A percentile compares a stretch with the other conserved stretches of the same genome.
These are phyloP conservation scores for Syncerus caffer DNA, from an alignment of 2,797 vertebrate genomes.

Conservation along the genomic window DNA sequence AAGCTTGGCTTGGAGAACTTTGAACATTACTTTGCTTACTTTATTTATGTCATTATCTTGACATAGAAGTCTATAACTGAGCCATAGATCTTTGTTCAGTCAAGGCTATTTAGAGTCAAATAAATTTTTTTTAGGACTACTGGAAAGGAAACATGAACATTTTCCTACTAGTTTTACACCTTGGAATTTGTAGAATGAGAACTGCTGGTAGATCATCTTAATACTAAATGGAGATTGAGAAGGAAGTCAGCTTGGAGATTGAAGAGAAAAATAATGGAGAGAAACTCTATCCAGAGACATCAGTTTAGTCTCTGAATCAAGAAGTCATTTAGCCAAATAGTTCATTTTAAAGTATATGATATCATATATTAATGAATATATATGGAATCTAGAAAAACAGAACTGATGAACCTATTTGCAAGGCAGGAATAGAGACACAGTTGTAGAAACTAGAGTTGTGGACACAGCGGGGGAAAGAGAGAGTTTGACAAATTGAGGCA, in stretches of 20 bases:
- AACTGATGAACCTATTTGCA: not conserved
- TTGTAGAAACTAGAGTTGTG: not conserved
- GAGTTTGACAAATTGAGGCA: not conserved
- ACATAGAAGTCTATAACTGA: not conserved
- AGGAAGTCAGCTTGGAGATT: not conserved
- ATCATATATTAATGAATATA: not conserved
- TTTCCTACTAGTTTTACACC: not conserved
- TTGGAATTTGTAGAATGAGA: not conserved
- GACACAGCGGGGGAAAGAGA: not conserved
- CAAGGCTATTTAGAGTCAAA: not conserved
- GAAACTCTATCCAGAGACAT: not conserved
- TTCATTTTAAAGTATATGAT: not conserved
- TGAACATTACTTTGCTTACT: not conserved
- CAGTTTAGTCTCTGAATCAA: not conserved
- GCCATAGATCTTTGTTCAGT: not conserved
- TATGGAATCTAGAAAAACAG: not conserved
- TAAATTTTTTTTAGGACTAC: not conserved
- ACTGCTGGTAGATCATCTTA: not conserved
- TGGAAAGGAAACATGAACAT: not conserved
- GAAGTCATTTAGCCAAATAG: not conserved
- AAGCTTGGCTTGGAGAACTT: not conserved
- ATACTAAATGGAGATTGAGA: not conserved
- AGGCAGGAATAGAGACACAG: not conserved
- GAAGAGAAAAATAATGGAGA: not conserved
- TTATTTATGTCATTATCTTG: not conserved